Base-by-base conservation (phyloP, 2,113 vertebrate species). In the Neolamprologus kungweensis region DNA sequence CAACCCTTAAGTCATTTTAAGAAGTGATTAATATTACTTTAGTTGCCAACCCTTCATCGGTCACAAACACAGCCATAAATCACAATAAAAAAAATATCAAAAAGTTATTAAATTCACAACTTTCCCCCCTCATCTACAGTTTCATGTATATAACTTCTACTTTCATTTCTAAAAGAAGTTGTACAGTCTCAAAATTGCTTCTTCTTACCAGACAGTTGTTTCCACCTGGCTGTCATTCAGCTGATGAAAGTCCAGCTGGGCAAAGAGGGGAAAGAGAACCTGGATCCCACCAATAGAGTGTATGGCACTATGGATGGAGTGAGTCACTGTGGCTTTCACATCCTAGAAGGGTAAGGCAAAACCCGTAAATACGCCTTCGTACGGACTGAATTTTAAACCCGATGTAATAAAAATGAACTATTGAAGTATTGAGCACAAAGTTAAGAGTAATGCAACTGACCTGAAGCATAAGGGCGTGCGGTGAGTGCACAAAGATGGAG, bases 401-500 rank as follows among this genome's bases (percentile, higher is more conserved):
- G 16, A 16, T 9, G 54, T 50, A 21, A 14, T 33, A 17, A 21
- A 60, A 57, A 79, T 50, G 6, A 82, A 75, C n/a, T n/a, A n/a
- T n/a, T n/a, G n/a, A 19, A 11, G 28, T 28, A 5, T 4, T 33
- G 17, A 33, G 23, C 6, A 17, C 7, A 81, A 4, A 75, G 55
- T 31, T 19, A 23, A 37, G 7, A 71, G 23, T 21, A 35, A 60
- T 23, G 35, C 23, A 50, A 92, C 96, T 78, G 40, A 99, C 98
- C 98, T 99, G 98, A 84, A 99, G 97, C 98, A 99, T 99, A 71
- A 99, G 97, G 35, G 98, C 98, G 84, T 99, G 98, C 4, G 98
- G 98, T 5, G 98, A 99, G 92, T 99, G 98, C 88, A 99, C 98
- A 94, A 99, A 99, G 94, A 99, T 99, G 1, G 98, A 99, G 84